A percentile compares a stretch with the other conserved stretches of the same genome.
Evolutionary conservation across 2,888 invertebrate genomes (phyloP).

Genomic region (Homarus gammarus): DNA sequence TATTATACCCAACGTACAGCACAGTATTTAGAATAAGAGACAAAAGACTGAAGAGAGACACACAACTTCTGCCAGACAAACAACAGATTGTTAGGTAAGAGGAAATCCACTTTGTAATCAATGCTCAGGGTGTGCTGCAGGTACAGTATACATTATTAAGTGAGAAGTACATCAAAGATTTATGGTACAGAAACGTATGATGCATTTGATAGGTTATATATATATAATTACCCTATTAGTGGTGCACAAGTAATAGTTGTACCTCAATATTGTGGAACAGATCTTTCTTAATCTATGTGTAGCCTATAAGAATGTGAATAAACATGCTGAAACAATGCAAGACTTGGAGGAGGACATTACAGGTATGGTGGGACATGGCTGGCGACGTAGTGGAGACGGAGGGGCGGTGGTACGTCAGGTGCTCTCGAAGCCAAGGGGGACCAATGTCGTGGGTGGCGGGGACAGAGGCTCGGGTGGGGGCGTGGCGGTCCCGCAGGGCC

Average conservation of each 20-base stretch:
- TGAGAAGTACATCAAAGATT: too few relatives aligned
- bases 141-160: too few relatives aligned
- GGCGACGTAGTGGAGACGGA: conserved; percentile 87
- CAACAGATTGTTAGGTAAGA: too few relatives aligned
- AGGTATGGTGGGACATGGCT: conserved; percentile 93
- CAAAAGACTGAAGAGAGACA: too few relatives aligned
- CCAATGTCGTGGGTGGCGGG: conserved; percentile 79
- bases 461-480: conserved; percentile 79
- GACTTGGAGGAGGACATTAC: conserved; percentile 82
- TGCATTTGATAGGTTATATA: neutral
- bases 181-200: neutral
- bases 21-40: too few relatives aligned
- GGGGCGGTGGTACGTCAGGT: conserved; percentile 84
- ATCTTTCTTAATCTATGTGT: neutral
- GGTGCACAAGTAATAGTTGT: neutral
- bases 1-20: too few relatives aligned
- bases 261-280: neutral
- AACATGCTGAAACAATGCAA: neutral
- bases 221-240: too few relatives aligned
- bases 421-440: conserved; percentile 80
- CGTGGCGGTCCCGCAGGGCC: conserved; percentile 77
- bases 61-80: too few relatives aligned
- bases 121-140: too few relatives aligned
- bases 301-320: neutral
- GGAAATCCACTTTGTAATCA: too few relatives aligned